Conservation (phyloP, 2,888 invertebrate genomes). For the Torymus aiolomorphi region DNA sequence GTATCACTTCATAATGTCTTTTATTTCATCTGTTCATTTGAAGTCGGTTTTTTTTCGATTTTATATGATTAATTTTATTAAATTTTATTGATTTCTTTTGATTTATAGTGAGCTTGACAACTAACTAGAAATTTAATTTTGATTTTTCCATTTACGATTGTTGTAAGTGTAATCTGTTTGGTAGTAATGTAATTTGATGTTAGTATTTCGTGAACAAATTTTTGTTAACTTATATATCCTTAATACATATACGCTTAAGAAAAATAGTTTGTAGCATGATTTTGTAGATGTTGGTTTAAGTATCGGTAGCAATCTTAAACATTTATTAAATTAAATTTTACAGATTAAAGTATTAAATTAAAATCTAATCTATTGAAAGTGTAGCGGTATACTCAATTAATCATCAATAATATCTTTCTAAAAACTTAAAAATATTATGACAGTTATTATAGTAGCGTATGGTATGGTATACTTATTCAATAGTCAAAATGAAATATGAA, state of each 20-base stretch:
- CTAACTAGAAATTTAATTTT: conserved; percentile 1
- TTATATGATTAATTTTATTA: conserved; percentile 4
- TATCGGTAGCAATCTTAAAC: not conserved
- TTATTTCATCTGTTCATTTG: not conserved
- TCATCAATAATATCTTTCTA: no score
- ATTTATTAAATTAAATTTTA: no score
- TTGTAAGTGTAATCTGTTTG: not conserved
- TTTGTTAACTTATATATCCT: not conserved
- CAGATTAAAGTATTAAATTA: conserved; percentile 41
- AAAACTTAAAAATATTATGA: no score
- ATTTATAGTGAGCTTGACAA: conserved; percentile 6
- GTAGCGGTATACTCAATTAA: no score
- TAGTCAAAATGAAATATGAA: no score
- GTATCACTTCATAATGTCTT: not conserved
- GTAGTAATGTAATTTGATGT: conserved; percentile 18
- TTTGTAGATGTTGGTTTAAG: not conserved
- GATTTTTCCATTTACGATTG: not conserved
- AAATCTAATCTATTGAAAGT: not conserved
- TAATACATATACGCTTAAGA: conserved; percentile 11
- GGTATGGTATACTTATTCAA: no score
- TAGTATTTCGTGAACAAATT: conserved; percentile 6
- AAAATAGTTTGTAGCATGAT: conserved; percentile 33
- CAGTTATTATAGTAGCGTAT: no score
- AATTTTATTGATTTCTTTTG: not conserved
- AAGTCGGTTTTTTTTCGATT: not conserved